Base-by-base conservation (phyloP, 1,140 invertebrate genomes). In the Sitophilus oryzae region DNA sequence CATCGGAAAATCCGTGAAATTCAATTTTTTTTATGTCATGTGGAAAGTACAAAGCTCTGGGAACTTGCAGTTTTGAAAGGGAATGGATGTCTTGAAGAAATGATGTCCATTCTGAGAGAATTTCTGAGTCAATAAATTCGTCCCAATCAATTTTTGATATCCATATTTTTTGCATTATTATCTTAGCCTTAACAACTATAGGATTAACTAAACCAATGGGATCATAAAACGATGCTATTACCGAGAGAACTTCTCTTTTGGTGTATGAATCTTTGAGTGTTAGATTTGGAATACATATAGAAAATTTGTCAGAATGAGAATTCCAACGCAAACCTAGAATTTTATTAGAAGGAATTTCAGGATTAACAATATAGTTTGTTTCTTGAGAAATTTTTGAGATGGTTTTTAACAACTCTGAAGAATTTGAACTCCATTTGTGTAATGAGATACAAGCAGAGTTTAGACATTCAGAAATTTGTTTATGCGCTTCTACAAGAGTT, bases 151-250 rank as follows among this genome's bases (percentile, higher is more conserved):
- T 16, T 51, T 57, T 50, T 5, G 11, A 8, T 20, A 23, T 1
- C 41, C 55, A 57, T 6, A 57, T 36, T 18, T 51, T 57, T 40
- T 57, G 47, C 55, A 57, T 57, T 6, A 57, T 10, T 5, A 58
- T 25, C 42, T 58, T 58, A 11, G 35, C 56, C 4, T 6, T 43
- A 6, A 58, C 25, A 14, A 48, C 35, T 8, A 58, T 1, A 16
- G 49, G 50, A 34, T 18, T 34, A 20, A 48, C 20, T 6, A 53
- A 44, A 0, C 56, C 56, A 10, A 58, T 10, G 1, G 56, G 56
- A 36, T 58, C 57, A 20, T 43, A 59, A 11, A 59, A 11, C 30
- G 44, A 19, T 10, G 52, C 52, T 2, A 60, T 60, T 41, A 15
- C 15, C 1, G 58, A 51, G 8, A 60, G 25, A 42, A 60, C 43